Evolutionary conservation across 2,888 invertebrate species (phyloP), one percentile per base, ranked within the genome.

Genomic region (Eubasilissa splendida): DNA sequence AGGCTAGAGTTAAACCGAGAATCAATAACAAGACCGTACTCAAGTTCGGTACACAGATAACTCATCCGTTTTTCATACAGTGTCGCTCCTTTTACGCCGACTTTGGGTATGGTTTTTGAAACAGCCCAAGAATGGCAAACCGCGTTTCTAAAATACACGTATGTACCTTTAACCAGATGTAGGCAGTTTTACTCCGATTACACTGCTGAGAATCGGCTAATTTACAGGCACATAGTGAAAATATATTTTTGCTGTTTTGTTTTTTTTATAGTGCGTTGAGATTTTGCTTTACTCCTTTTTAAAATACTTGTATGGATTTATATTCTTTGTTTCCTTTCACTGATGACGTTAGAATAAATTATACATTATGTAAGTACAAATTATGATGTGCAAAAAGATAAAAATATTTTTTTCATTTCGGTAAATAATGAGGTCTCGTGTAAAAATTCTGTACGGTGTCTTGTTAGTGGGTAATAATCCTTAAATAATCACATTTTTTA

Each of bases 71-170:
- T 22, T 31, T 22, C 53, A 53, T 31, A 70, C 63, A 9, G 11
- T 53, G 11, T 54, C 11, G 4, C 22, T 53, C 53, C 10, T 7
- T 14, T 11, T 10, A 22, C 53, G 22, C 53, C 14, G 70, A 70
- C 3, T 52, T 53, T 22, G 33, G 12, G 31, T 12, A 9, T 22
- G 9, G 33, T 73, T 33, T 56, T 73, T 54, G 22, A 73, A 73
- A 31, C 12, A 56, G 56, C 12, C 33, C 33, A 54, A 56, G 71
- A 73, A 58, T 73, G 54, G 71, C 71, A 56, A 73, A 73, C 71
- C 58, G 56, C 71, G 71, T 73, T 73, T 73, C 71, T 73, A 73
- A 73, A 73, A 56, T 73, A 22, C 31, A 71, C 56, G 53, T 22
- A 22, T 22, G 22, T 54, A 54, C 54, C 33, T 42, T 56, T 33